Conservation (phyloP, 2,888 invertebrate genomes). For the Colostygia pectinataria region DNA sequence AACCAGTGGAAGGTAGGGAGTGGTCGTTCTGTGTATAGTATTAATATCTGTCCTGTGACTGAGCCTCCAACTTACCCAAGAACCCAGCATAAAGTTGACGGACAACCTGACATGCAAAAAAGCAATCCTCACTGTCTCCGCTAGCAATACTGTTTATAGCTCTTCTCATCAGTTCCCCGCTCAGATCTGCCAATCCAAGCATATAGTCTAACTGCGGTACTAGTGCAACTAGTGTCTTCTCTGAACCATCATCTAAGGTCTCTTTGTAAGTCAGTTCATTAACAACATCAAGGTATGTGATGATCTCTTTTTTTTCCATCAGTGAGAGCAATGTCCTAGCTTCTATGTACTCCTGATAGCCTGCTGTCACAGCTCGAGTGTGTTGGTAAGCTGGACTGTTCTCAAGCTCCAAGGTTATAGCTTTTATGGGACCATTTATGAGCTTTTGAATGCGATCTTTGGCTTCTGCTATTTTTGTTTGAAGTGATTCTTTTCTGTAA, state of each 20-base stretch:
- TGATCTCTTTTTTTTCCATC: conserved; percentile 83
- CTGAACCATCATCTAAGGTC: conserved; percentile 38
- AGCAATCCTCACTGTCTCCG: conserved; percentile 89
- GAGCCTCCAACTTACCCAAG: conserved; percentile 69
- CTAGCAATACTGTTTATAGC: conserved; percentile 92
- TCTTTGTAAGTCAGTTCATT: conserved; percentile 74
- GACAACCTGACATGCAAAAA: conserved; percentile 87
- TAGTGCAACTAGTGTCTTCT: conserved; percentile 52
- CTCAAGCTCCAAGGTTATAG: conserved; percentile 89
- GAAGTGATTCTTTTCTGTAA: conserved; percentile 63
- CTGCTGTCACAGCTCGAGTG: conserved; percentile 65
- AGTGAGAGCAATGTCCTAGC: conserved; percentile 91
- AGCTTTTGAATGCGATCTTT: conserved; percentile 86
- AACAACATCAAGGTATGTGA: conserved; percentile 83
- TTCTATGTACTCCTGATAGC: conserved; percentile 92
- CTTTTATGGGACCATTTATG: conserved; percentile 71
- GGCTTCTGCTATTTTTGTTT: conserved; percentile 74
- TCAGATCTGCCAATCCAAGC: conserved; percentile 92
- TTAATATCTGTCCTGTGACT: no score
- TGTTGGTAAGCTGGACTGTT: conserved; percentile 85
- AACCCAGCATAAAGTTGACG: conserved; percentile 85
- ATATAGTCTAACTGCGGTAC: conserved; percentile 83
- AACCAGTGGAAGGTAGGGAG: no score
- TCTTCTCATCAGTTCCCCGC: conserved; percentile 95
- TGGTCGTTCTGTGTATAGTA: no score